Conservation (phyloP, 1,140 invertebrate genomes). For the Achroia grisella region DNA sequence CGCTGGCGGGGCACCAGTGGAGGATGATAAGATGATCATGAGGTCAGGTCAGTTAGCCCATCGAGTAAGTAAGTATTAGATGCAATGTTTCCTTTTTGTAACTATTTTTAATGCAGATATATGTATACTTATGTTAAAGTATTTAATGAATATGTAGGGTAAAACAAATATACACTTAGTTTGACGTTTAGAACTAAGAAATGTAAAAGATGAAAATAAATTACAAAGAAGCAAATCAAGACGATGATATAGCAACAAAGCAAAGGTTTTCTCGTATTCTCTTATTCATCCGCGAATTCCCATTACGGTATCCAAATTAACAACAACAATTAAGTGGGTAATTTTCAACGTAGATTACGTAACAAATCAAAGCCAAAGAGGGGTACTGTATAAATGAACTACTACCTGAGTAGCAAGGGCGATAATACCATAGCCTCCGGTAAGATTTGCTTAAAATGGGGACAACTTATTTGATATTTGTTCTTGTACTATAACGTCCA, state of each 20-base stretch:
- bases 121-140: too few species aligned
- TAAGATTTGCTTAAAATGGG: constrained; percentile 18
- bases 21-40: too few species aligned
- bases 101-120: too few species aligned
- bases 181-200: too few species aligned
- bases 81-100: too few species aligned
- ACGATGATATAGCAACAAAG: not conserved
- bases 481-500: not conserved
- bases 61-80: too few species aligned
- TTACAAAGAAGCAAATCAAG: not conserved
- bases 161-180: too few species aligned
- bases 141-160: too few species aligned
- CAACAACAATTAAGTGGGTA: constrained; percentile 28
- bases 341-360: constrained; percentile 37
- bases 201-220: too few species aligned
- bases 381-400: constrained; percentile 17
- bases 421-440: constrained; percentile 37
- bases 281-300: constrained; percentile 9
- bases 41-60: too few species aligned
- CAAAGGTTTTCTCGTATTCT: not conserved
- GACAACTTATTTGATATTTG: not conserved
- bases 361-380: constrained; percentile 40
- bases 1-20: too few species aligned
- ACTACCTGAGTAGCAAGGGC: constrained; percentile 32
- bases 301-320: constrained; percentile 1